A percentile compares a stretch with the other conserved stretches of the same genome.
Evolutionary conservation across 2,888 invertebrate genomes (phyloP).

Genomic region (Xylocampa areola): DNA sequence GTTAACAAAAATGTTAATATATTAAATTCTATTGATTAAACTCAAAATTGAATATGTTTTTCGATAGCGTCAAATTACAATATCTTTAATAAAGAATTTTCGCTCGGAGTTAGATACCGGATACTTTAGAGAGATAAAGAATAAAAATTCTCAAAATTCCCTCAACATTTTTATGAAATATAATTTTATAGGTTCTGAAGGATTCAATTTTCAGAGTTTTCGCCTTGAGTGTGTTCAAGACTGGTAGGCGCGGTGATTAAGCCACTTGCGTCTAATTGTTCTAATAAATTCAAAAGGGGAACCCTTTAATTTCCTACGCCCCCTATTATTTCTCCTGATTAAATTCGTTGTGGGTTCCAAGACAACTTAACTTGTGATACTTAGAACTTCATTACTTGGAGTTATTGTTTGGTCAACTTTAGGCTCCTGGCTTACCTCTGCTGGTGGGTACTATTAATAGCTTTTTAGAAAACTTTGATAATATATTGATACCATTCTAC

Average conservation of each 20-base stretch:
- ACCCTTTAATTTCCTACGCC: slow-evolving; percentile 47
- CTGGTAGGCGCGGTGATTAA: slow-evolving; percentile 38
- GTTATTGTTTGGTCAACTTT: slow-evolving; percentile 36
- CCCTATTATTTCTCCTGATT: slow-evolving; percentile 56
- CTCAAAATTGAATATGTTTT: slow-evolving; percentile 43
- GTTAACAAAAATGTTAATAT: slow-evolving; percentile 37
- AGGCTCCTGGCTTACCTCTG: slow-evolving; percentile 14
- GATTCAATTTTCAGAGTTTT: slow-evolving; percentile 18
- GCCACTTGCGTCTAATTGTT: slow-evolving; percentile 56
- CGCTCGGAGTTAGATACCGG: slow-evolving; percentile 8
- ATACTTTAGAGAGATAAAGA: slow-evolving; percentile 11
- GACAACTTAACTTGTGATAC: slow-evolving; percentile 56
- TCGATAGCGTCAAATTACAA: slow-evolving; percentile 35
- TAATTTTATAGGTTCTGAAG: slow-evolving; percentile 8
- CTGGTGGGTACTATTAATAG: slow-evolving; percentile 5
- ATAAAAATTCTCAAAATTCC: slow-evolving; percentile 11
- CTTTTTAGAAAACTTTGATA: slow-evolving; percentile 16
- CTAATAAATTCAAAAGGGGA: slow-evolving; percentile 56
- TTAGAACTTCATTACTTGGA: slow-evolving; percentile 56
- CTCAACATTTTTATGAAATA: slow-evolving; percentile 2
- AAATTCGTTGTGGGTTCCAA: slow-evolving; percentile 53
- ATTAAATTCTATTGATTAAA: slow-evolving; percentile 39
- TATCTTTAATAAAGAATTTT: slow-evolving; percentile 30
- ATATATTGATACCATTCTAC: slow-evolving; percentile 8
- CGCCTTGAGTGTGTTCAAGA: slow-evolving; percentile 26